These are phyloP conservation scores for Entomobrya proxima DNA, from an alignment of 2,888 invertebrate genomes.

Conservation along the genomic window DNA sequence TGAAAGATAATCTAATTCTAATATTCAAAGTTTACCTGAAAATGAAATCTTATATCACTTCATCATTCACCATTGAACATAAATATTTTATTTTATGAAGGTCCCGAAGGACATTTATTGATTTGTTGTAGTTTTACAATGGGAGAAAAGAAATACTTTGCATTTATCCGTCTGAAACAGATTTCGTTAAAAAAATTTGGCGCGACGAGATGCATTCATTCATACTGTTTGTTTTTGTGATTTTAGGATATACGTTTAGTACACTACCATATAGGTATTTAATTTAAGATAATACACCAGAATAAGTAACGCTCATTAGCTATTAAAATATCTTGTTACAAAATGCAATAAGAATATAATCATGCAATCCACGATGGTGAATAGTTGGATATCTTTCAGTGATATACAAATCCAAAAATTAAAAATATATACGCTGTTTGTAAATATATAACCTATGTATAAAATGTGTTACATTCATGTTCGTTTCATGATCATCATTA, in stretches of 20 bases:
- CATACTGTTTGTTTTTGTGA: background rate
- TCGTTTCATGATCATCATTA: background rate
- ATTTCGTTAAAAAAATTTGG: background rate
- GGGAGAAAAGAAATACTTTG: too few species aligned
- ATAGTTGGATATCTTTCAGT: background rate
- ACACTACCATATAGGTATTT: too few species aligned
- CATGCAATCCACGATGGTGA: background rate
- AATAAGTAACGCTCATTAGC: background rate
- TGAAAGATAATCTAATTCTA: background rate
- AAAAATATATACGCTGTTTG: background rate
- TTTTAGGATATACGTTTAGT: too few species aligned
- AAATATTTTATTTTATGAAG: background rate
- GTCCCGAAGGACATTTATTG: too few species aligned
- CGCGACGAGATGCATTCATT: background rate
- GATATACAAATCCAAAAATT: conserved; percentile 20
- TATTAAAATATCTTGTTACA: background rate
- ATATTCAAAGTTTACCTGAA: background rate
- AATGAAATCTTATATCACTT: background rate
- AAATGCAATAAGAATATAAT: conserved; percentile 4
- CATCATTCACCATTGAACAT: background rate
- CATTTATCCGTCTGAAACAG: too few species aligned
- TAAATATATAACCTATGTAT: background rate
- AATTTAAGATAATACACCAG: background rate
- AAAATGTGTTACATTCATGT: too few species aligned
- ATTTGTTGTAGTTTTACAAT: conserved; percentile 5